Evolutionary conservation across 2,888 invertebrate species (phyloP).

Genomic region (Phaonia tiefii): DNA sequence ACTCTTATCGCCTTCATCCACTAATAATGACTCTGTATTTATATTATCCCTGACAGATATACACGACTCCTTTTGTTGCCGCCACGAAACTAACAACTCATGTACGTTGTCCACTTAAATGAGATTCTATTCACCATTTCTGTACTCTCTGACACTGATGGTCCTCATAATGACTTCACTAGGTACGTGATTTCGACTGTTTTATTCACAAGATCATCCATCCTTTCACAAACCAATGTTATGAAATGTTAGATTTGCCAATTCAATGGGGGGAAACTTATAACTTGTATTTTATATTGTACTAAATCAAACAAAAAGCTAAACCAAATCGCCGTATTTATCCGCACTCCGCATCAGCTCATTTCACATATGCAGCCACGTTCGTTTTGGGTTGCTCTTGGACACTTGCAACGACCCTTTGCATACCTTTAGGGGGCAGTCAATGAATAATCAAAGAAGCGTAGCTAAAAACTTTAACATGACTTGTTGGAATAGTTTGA

Average conservation of each 20-base stretch:
- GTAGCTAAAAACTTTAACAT: background rate
- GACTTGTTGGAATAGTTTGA: slow-evolving; percentile 33
- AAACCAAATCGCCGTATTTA: no score
- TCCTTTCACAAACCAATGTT: background rate
- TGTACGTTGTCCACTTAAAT: background rate
- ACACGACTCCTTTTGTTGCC: background rate
- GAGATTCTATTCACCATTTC: no score
- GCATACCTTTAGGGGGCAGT: no score
- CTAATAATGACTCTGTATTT: slow-evolving; percentile 2
- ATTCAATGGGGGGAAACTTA: no score
- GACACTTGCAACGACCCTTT: no score
- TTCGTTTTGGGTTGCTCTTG: slow-evolving; percentile 1
- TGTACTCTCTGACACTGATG: slow-evolving; percentile 26
- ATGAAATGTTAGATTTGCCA: slow-evolving; percentile 12
- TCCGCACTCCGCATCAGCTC: no score
- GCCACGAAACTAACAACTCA: no score
- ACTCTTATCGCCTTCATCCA: background rate
- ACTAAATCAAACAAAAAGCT: no score
- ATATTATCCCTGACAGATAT: slow-evolving; percentile 2
- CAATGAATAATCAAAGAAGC: slow-evolving; percentile 33
- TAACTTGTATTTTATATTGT: no score
- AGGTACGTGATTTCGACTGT: slow-evolving; percentile 32
- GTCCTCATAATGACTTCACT: slow-evolving; percentile 35
- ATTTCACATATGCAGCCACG: slow-evolving; percentile 13
- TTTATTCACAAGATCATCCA: no score